Evolutionary conservation across 2,113 vertebrate genomes (phyloP).

Genomic region (Zapus hudsonius): DNA sequence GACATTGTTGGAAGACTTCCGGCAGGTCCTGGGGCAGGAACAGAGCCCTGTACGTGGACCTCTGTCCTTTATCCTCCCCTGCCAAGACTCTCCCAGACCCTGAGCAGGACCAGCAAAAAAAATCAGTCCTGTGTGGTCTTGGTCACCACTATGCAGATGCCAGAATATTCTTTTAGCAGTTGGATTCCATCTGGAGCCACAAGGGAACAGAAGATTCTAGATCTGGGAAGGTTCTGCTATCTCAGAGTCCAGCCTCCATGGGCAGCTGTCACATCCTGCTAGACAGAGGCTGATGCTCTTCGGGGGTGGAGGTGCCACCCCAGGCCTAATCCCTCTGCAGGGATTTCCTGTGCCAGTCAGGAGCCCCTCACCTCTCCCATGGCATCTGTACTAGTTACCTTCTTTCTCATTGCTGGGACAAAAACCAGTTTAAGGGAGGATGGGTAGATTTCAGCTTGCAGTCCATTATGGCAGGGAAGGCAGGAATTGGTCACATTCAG

Average conservation of each 20-base stretch:
- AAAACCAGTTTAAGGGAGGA: no score
- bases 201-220: background rate
- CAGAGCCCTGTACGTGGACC: background rate
- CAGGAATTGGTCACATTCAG: no score
- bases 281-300: background rate
- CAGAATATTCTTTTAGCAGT: background rate
- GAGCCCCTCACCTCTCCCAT: background rate
- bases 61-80: background rate
- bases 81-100: background rate
- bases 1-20: background rate
- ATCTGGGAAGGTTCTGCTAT: background rate
- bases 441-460: no score
- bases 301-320: background rate
- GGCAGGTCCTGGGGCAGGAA: background rate
- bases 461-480: no score
- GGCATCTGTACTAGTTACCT: no score
- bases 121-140: background rate
- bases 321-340: background rate
- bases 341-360: background rate
- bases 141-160: slow-evolving; percentile 14
- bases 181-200: background rate
- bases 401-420: no score
- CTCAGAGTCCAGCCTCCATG: background rate
- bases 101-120: background rate
- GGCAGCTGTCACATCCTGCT: background rate